Evolutionary conservation across 1,140 invertebrate species (phyloP).

Genomic region (Neomicropteryx cornuta): DNA sequence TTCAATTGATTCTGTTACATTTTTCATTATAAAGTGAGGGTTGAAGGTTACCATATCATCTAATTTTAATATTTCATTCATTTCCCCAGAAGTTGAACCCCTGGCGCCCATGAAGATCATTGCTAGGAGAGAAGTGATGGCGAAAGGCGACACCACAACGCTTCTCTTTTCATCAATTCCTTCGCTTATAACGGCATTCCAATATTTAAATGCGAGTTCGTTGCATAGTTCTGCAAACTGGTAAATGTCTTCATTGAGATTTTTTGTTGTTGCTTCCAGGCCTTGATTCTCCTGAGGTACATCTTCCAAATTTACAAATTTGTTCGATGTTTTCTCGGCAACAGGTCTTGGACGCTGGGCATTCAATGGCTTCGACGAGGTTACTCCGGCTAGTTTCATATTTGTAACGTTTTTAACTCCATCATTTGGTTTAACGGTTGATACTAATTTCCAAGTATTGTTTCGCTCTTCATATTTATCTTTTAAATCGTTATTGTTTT

Average conservation of each 20-base stretch:
- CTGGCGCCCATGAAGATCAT: conserved; percentile 82
- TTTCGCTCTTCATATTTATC: conserved; percentile 17
- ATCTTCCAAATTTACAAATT: no score
- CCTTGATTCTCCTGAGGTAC: conserved; percentile 55
- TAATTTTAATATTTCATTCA: conserved; percentile 74
- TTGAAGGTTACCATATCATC: conserved; percentile 83
- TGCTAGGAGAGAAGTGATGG: conserved; percentile 68
- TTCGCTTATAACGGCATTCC: conserved; percentile 55
- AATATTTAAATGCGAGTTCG: conserved; percentile 71
- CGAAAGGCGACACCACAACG: conserved; percentile 75
- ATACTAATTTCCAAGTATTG: conserved; percentile 35
- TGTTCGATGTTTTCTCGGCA: no score
- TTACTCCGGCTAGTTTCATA: conserved; percentile 3
- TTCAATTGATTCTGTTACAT: conserved; percentile 66
- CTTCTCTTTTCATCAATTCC: conserved; percentile 62
- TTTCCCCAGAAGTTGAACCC: conserved; percentile 77
- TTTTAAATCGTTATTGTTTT: conserved; percentile 9
- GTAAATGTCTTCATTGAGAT: conserved; percentile 55
- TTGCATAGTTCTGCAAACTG: conserved; percentile 69
- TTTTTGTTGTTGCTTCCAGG: conserved; percentile 58
- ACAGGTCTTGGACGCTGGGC: conserved; percentile 8
- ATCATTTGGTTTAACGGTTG: conserved; percentile 29
- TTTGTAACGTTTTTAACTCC: conserved; percentile 13
- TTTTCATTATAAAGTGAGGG: conserved; percentile 73
- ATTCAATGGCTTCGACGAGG: conserved; percentile 1